Conservation (phyloP, 2,113 vertebrate species). For the Pionites leucogaster region DNA sequence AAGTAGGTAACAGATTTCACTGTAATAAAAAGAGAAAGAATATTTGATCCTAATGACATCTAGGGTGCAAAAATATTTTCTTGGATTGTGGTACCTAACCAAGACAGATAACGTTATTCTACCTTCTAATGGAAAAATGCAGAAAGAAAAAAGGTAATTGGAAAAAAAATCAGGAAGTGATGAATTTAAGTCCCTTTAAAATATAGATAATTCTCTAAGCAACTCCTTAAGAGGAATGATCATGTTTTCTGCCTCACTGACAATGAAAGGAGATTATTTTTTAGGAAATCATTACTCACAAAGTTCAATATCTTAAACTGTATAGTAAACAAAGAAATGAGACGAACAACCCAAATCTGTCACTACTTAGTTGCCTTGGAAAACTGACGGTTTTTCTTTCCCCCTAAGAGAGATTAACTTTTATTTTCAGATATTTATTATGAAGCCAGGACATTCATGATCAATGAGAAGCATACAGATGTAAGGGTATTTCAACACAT, state of each 20-base stretch:
- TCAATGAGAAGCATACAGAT: not conserved
- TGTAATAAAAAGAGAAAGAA: not conserved
- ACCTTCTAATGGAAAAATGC: slow-evolving; percentile 43
- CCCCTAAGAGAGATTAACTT: not conserved
- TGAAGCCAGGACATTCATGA: not conserved
- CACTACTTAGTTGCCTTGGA: not conserved
- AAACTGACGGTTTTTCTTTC: not conserved
- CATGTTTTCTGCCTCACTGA: slow-evolving; percentile 40
- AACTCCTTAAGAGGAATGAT: slow-evolving; percentile 17
- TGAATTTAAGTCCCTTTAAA: slow-evolving; percentile 42
- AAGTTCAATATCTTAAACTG: slow-evolving; percentile 32
- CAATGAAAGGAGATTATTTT: slow-evolving; percentile 42
- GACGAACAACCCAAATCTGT: slow-evolving; percentile 21
- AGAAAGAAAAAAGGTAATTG: slow-evolving; percentile 48
- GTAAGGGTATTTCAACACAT: not conserved
- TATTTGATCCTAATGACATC: slow-evolving; percentile 24
- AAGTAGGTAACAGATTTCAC: not conserved
- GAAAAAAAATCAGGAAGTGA: slow-evolving; percentile 21
- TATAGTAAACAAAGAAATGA: slow-evolving; percentile 27
- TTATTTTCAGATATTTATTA: not conserved
- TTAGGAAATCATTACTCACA: slow-evolving; percentile 51
- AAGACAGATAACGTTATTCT: slow-evolving; percentile 58
- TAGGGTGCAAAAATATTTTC: slow-evolving; percentile 2
- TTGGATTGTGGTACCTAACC: not conserved
- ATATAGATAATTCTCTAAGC: slow-evolving; percentile 20